Conservation (phyloP, 1,140 invertebrate genomes). For the Akabosia matsudoensis region DNA sequence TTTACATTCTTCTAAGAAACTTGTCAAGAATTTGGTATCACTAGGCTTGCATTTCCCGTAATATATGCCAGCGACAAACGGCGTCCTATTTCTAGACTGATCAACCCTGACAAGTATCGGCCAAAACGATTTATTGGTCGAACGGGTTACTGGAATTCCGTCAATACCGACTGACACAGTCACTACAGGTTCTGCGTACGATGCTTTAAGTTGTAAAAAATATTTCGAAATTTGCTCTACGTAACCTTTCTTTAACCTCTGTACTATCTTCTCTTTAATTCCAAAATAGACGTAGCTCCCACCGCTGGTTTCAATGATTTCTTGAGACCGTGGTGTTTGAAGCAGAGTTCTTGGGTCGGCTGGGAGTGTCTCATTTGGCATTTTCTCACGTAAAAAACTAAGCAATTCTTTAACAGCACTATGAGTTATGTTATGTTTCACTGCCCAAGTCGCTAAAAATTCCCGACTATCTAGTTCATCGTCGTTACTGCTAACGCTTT, state of each 20-base stretch:
- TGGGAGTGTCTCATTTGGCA: not conserved
- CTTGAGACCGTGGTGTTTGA: not conserved
- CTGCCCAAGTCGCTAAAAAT: not conserved
- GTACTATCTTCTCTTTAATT: not conserved
- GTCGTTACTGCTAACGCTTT: too few relatives aligned
- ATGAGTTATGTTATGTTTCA: not conserved
- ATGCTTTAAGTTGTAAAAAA: not conserved
- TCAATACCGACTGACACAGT: slow-evolving; percentile 10
- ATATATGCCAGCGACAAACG: slow-evolving; percentile 8
- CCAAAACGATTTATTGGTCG: slow-evolving; percentile 26
- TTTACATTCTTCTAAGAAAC: not conserved
- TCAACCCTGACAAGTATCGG: not conserved
- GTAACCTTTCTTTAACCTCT: not conserved
- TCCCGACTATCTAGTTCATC: not conserved
- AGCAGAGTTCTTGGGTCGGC: slow-evolving; percentile 1
- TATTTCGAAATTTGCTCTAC: not conserved
- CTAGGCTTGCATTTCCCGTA: slow-evolving; percentile 8
- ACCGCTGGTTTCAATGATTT: not conserved
- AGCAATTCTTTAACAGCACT: not conserved
- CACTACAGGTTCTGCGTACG: not conserved
- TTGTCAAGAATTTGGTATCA: not conserved
- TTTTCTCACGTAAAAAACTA: not conserved
- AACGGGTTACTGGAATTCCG: slow-evolving; percentile 7
- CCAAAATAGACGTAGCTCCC: not conserved
- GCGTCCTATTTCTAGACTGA: not conserved